phyloP scores from a whole-genome alignment of 1,140 invertebrate species.

The Lasaia peninsularis region DNA sequence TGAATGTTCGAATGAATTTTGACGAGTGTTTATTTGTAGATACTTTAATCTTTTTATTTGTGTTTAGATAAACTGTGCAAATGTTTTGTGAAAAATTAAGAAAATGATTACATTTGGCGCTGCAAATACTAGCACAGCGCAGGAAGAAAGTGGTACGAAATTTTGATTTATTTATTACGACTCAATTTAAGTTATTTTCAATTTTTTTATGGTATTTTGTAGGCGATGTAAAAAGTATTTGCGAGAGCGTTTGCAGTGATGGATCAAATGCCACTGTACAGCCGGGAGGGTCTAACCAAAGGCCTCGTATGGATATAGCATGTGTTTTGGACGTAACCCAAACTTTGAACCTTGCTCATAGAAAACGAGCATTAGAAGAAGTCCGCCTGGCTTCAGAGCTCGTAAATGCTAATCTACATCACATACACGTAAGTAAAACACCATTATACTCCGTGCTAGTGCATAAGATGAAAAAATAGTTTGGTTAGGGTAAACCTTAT shows the following conservation, averaged over 20 bases:
- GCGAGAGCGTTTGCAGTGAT: slow-evolving; percentile 87
- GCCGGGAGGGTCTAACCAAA: slow-evolving; percentile 63
- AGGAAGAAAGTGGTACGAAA: slow-evolving; percentile 61
- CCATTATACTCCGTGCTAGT: not conserved
- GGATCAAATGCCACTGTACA: slow-evolving; percentile 82
- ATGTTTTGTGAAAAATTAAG: slow-evolving; percentile 45
- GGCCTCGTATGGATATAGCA: slow-evolving; percentile 91
- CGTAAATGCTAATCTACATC: slow-evolving; percentile 88
- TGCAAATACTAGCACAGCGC: slow-evolving; percentile 49
- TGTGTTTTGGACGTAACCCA: slow-evolving; percentile 92
- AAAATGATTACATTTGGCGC: slow-evolving; percentile 72
- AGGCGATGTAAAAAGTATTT: slow-evolving; percentile 80
- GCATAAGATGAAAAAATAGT: too few relatives aligned
- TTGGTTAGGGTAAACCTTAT: too few relatives aligned
- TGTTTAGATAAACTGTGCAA: slow-evolving; percentile 44
- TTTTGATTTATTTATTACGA: slow-evolving; percentile 38
- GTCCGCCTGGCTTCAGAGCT: slow-evolving; percentile 87
- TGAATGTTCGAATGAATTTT: slow-evolving; percentile 23
- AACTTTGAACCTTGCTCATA: slow-evolving; percentile 82
- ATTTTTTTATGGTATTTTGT: slow-evolving; percentile 40
- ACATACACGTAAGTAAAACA: slow-evolving; percentile 84
- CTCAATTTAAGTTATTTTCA: slow-evolving; percentile 34
- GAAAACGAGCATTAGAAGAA: slow-evolving; percentile 90
- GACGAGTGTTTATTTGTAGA: slow-evolving; percentile 27
- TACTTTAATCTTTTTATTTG: slow-evolving; percentile 29